These are phyloP conservation scores for Nothura maculosa DNA, from an alignment of 2,797 vertebrate species.

Conservation along the genomic window DNA sequence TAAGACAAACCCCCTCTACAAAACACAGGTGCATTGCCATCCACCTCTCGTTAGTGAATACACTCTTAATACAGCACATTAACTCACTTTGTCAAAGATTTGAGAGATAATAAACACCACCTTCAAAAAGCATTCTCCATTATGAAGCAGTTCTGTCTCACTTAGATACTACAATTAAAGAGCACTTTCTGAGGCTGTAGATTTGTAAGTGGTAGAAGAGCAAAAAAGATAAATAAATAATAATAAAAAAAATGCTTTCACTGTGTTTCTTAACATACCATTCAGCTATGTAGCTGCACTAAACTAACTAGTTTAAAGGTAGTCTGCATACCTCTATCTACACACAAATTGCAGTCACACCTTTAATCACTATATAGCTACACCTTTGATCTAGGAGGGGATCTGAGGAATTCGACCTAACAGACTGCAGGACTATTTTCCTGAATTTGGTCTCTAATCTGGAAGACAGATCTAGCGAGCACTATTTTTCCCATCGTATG, in stretches of 20 bases:
- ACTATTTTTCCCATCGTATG: background rate
- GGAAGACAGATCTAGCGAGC: background rate
- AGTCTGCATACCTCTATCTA: background rate
- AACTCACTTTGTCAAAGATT: constrained; percentile 9
- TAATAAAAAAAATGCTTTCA: background rate
- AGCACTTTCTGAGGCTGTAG: background rate
- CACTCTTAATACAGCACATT: background rate
- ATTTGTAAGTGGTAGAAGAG: background rate
- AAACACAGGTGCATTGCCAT: constrained; percentile 22
- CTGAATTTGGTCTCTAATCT: background rate
- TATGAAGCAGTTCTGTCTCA: background rate
- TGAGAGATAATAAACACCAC: background rate
- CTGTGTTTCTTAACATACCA: background rate
- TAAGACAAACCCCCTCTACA: background rate
- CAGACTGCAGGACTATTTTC: background rate
- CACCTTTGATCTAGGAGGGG: background rate
- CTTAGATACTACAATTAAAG: background rate
- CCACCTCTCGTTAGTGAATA: background rate
- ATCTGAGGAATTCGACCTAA: background rate
- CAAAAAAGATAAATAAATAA: no score
- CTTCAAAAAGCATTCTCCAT: background rate
- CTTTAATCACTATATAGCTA: background rate
- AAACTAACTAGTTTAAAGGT: background rate
- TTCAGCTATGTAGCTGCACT: background rate
- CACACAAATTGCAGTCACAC: background rate